phyloP scores from a whole-genome alignment of 2,888 invertebrate genomes.

The Drosophila ezoana region DNA sequence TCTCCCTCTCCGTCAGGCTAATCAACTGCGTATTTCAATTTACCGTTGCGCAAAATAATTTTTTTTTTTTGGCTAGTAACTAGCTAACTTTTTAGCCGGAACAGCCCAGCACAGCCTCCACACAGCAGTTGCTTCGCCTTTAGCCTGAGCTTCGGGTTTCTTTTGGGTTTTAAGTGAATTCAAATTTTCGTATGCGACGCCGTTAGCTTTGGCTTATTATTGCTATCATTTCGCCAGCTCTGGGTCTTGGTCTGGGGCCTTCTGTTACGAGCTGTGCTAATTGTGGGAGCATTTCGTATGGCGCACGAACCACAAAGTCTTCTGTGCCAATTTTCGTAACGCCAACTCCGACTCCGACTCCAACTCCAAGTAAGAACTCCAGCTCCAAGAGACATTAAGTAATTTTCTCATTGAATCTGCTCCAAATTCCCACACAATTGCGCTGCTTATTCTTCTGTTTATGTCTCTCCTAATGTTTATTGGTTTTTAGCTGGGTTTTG shows the following conservation, averaged over 20 bases:
- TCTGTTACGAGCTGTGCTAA: constrained; percentile 49
- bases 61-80: constrained; percentile 44
- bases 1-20: constrained; percentile 58
- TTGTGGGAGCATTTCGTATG: constrained; percentile 66
- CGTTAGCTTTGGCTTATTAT: constrained; percentile 61
- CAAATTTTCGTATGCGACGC: constrained; percentile 62
- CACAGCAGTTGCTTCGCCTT: not conserved
- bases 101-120: constrained; percentile 20
- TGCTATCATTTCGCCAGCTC: constrained; percentile 26
- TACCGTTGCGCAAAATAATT: constrained; percentile 57
- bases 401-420: constrained; percentile 72
- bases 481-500: constrained; percentile 14
- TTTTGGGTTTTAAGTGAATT: constrained; percentile 47
- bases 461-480: constrained; percentile 48
- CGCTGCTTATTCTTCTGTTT: constrained; percentile 49
- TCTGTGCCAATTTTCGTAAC: constrained; percentile 61
- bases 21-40: constrained; percentile 74
- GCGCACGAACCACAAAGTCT: constrained; percentile 49
- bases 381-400: constrained; percentile 62
- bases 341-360: constrained; percentile 16
- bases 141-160: constrained; percentile 8
- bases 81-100: constrained; percentile 21
- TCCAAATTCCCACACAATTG: constrained; percentile 74
- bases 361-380: constrained; percentile 5
- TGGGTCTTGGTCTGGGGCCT: constrained; percentile 11